Base-by-base conservation (phyloP, 1,140 invertebrate species). In the Drosophila takahashii region DNA sequence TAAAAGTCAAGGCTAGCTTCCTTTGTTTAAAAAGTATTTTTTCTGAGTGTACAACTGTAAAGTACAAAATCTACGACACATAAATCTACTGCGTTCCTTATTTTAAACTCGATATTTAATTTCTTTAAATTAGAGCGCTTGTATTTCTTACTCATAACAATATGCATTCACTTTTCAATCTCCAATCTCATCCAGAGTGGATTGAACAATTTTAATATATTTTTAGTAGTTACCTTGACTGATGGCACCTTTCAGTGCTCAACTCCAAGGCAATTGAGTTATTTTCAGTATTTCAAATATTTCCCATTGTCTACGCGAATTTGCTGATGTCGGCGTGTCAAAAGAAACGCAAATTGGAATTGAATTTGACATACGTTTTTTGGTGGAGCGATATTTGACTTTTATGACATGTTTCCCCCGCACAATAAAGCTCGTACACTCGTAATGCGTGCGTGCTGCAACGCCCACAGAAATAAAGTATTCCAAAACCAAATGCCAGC, bases 401-500 rank as follows among this genome's bases (percentile, higher is more conserved):
- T 77, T 77, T 77, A 77, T 77, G 73, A 61, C 73, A 77, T 69
- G 62, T 77, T 76, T 50, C 32, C 29, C 22, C 37, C 32, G 15
- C 45, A 41, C 5, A 58, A 50, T 27, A 36, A 36, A 29, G 27
- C n/a, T 8, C 27, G 29, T 32, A 36, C 71, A 73, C 22, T 57
- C 16, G 53, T 76, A 65, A 66, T 75, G 71, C 41, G 52, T 58
- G 41, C 67, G 72, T 75, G 60, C 26, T 59, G 60, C 36, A 52
- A 67, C 72, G 62, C 62, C 62, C 74, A 77, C 61, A 77, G 41
- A 75, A 75, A 75, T 76, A 76, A 75, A 76, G 60, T 47, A 58
- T 52, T 75, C 45, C 11, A 13, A 18, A 22, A 16, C 1, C 13
- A 22, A 18, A 22, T 22, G n/a, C 29, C 2, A 8, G 8, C 62